Evolutionary conservation across 2,888 invertebrate species (phyloP).

Genomic region (Catocala nupta): DNA sequence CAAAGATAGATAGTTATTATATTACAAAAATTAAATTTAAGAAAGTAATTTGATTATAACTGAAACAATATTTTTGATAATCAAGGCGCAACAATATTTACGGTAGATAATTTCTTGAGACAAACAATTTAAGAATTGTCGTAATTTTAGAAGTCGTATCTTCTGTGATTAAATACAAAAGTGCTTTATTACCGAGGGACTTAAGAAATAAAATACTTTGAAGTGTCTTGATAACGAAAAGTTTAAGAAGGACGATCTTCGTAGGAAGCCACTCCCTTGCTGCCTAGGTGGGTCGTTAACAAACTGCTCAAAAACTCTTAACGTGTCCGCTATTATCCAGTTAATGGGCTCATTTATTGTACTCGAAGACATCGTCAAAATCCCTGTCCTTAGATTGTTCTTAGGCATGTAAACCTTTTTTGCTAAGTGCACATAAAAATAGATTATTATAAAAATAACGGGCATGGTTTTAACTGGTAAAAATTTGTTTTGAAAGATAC

Average conservation of each 20-base stretch:
- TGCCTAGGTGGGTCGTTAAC: constrained; percentile 30
- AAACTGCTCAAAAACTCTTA: constrained; percentile 51
- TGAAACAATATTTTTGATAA: too few species aligned
- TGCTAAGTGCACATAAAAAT: background rate
- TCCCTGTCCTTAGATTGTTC: background rate
- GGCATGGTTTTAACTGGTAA: too few species aligned
- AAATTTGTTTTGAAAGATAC: too few species aligned
- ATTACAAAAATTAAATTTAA: too few species aligned
- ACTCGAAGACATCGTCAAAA: constrained; percentile 18
- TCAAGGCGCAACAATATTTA: too few species aligned
- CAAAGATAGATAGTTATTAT: too few species aligned
- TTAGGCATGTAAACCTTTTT: background rate
- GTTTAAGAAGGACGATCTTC: constrained; percentile 21
- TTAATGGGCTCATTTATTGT: constrained; percentile 51
- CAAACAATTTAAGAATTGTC: constrained; percentile 20
- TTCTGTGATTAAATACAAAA: constrained; percentile 49
- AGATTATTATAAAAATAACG: too few species aligned
- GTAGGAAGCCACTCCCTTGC: constrained; percentile 38
- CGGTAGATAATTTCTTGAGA: background rate
- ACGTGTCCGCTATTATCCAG: constrained; percentile 40
- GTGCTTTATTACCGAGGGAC: constrained; percentile 53
- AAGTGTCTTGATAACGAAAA: constrained; percentile 18
- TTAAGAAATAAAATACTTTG: constrained; percentile 57
- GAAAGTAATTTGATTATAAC: too few species aligned
- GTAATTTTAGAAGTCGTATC: constrained; percentile 30